These are phyloP conservation scores for Nephotettix cincticeps DNA, from an alignment of 1,140 invertebrate species.

Conservation along the genomic window DNA sequence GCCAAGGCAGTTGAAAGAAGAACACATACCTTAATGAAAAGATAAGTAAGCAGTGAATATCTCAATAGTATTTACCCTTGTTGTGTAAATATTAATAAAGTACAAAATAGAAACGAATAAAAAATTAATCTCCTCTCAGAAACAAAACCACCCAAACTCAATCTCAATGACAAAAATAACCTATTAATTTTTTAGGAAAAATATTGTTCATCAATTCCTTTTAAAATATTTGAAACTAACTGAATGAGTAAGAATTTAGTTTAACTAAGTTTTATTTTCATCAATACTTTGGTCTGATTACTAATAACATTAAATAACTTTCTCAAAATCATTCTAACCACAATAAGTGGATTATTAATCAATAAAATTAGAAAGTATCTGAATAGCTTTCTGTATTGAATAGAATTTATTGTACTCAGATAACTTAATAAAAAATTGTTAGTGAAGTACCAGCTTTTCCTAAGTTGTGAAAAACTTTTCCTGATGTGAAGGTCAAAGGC, in stretches of 20 bases:
- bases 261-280: background rate
- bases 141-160: too few relatives aligned
- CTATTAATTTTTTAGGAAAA: too few relatives aligned
- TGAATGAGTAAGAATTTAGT: too few relatives aligned
- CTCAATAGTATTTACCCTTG: too few relatives aligned
- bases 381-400: background rate
- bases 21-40: conserved; percentile 67
- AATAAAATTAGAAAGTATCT: background rate
- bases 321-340: background rate
- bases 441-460: conserved; percentile 53
- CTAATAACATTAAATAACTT: background rate
- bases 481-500: conserved; percentile 50
- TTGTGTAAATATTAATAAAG: too few relatives aligned
- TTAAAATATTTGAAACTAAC: too few relatives aligned
- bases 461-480: conserved; percentile 51
- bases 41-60: too few relatives aligned
- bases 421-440: background rate
- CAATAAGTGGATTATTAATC: background rate
- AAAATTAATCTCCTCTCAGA: too few relatives aligned
- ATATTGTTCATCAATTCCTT: too few relatives aligned
- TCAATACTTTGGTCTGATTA: background rate
- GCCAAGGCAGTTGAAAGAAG: conserved; percentile 59
- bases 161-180: too few relatives aligned
- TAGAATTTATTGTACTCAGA: background rate
- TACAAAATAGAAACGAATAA: too few relatives aligned